Conservation (phyloP, 1,140 invertebrate species). For the Drosophila arawakana region DNA sequence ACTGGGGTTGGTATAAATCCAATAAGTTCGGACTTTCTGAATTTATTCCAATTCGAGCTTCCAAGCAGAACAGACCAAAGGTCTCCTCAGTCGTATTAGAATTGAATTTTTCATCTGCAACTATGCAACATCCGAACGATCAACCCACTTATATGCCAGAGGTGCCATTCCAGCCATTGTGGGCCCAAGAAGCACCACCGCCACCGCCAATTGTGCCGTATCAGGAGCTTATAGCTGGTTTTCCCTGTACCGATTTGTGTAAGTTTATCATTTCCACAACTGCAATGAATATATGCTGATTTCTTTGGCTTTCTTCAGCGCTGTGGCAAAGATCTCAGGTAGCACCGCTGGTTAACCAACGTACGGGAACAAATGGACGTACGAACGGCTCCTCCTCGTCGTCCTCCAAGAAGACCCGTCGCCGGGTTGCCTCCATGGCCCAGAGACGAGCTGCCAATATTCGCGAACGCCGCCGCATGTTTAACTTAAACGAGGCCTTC, state of each 20-base stretch:
- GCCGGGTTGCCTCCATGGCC: conserved; percentile 94
- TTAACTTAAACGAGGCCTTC: conserved; percentile 98
- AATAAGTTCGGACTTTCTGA: conserved; percentile 68
- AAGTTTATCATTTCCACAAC: conserved; percentile 36
- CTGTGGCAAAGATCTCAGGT: conserved; percentile 84
- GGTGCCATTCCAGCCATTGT: conserved; percentile 83
- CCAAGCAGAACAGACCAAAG: conserved; percentile 71
- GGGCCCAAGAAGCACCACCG: conserved; percentile 76
- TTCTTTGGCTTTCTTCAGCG: conserved; percentile 72
- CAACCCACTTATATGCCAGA: conserved; percentile 81
- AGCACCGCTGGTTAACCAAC: conserved; percentile 67
- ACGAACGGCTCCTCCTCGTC: conserved; percentile 58
- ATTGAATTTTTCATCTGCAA: conserved; percentile 9
- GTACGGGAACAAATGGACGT: conserved; percentile 59
- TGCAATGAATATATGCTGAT: not conserved
- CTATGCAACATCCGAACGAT: conserved; percentile 76
- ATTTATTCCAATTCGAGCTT: conserved; percentile 70
- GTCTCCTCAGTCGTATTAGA: conserved; percentile 44
- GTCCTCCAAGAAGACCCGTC: conserved; percentile 90
- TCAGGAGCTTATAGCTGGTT: conserved; percentile 86
- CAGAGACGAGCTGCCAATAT: conserved; percentile 97
- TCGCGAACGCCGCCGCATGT: conserved; percentile 97
- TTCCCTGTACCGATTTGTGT: conserved; percentile 86
- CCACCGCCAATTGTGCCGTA: conserved; percentile 84
- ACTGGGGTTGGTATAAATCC: conserved; percentile 59